Evolutionary conservation across 2,888 invertebrate genomes (phyloP).

Genomic region (Caenorhabditis zanzibari): DNA sequence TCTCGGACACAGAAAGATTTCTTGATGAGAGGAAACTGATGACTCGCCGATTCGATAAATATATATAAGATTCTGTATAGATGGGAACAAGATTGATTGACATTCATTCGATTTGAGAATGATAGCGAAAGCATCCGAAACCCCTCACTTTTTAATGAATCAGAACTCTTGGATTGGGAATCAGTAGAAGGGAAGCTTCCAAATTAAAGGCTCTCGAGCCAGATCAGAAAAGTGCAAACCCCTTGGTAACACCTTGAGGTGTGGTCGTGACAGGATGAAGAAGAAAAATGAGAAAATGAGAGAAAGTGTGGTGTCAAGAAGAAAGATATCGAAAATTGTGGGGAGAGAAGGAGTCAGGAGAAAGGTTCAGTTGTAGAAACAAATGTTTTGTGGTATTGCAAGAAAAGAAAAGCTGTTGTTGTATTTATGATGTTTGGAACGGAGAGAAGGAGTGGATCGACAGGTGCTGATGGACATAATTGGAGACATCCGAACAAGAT

Average conservation of each 20-base stretch:
- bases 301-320: conserved; percentile 22
- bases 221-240: conserved; percentile 25
- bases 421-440: neutral
- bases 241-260: conserved; percentile 35
- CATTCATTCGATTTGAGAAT: conserved; percentile 23
- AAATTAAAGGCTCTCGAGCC: neutral
- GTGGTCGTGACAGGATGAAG: conserved; percentile 14
- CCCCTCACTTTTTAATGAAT: conserved; percentile 27
- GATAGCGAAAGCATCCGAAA: neutral
- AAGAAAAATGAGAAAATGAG: conserved; percentile 51
- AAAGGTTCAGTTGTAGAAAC: conserved; percentile 6
- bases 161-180: neutral
- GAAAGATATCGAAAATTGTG: neutral
- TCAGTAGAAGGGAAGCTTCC: neutral
- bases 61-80: conserved; percentile 41
- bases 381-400: conserved; percentile 10
- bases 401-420: conserved; percentile 13
- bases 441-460: neutral
- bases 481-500: conserved; percentile 7
- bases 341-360: neutral
- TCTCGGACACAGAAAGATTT: neutral
- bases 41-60: conserved; percentile 47
- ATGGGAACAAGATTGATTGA: conserved; percentile 51
- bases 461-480: conserved; percentile 47
- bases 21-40: conserved; percentile 10